A percentile compares a stretch with the other conserved stretches of the same genome.
phyloP scores from a whole-genome alignment of 2,113 vertebrate species.

The Corythoichthys intestinalis region DNA sequence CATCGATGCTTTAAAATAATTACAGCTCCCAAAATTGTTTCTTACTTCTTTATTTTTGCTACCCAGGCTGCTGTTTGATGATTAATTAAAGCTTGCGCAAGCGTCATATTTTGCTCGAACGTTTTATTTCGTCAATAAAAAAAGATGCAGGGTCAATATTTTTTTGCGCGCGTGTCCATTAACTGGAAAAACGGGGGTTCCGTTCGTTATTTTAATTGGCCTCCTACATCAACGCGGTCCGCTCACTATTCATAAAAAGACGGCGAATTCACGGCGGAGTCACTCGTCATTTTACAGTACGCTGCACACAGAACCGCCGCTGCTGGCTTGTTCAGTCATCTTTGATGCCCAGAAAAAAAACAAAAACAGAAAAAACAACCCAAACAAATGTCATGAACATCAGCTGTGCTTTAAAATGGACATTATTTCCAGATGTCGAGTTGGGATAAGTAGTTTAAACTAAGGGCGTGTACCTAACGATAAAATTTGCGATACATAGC shows the following conservation, averaged over 20 bases:
- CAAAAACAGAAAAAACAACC: too few species aligned
- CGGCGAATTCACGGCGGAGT: constrained; percentile 1
- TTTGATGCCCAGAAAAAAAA: constrained; percentile 1
- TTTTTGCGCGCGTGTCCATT: neutral
- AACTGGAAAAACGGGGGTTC: constrained; percentile 1
- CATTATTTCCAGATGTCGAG: constrained; percentile 22
- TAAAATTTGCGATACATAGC: too few species aligned
- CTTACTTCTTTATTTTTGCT: too few species aligned
- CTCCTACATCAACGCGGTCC: constrained; percentile 13
- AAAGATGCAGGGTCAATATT: neutral
- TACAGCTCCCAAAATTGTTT: neutral
- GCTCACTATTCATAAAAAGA: constrained; percentile 14
- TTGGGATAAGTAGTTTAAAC: constrained; percentile 14
- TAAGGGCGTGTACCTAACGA: neutral
- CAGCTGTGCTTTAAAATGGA: neutral
- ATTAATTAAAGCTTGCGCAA: neutral
- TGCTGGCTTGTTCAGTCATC: constrained; percentile 15
- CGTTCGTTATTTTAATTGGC: constrained; percentile 28
- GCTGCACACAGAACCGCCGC: constrained; percentile 3
- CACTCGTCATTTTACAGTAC: constrained; percentile 17
- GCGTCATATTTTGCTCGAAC: neutral
- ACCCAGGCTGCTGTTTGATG: neutral
- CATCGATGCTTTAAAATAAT: neutral
- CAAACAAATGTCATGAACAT: constrained; percentile 8
- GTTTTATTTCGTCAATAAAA: neutral